Evolutionary conservation across 2,113 vertebrate genomes (phyloP), one percentile per base, ranked within the genome.

Genomic region (Climacteris rufus): DNA sequence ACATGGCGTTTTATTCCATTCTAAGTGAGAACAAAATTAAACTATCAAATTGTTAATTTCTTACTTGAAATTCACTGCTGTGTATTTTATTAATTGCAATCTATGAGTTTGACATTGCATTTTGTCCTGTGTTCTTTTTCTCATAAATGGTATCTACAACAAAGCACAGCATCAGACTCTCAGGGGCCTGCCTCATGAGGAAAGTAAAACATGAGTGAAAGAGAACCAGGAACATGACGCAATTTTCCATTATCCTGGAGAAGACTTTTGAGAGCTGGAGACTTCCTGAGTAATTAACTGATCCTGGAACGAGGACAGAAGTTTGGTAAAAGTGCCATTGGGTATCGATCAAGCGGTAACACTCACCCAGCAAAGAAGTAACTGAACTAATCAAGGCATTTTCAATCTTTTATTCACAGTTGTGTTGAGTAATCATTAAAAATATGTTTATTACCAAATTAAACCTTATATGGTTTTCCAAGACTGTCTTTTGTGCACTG

Each of bases 401-500:
- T 88, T 44, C 3, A 4, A 56, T 49, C 15, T 77, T 87, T 61
- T 14, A 59, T 71, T 83, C 1, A 3, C 37, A 39, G 50, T 10
- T 47, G 3, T 60, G 30, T 3, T 60, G 69, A 78, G 74, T 30
- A 85, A 79, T 45, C 1, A 0, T 50, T 72, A 79, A 33, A 44
- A 83, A 78, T 2, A 14, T 23, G 64, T 68, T 75, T 64, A 88
- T 42, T 60, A 64, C 33, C 27, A 71, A 23, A 52, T 33, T 92
- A 85, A 85, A 78, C 37, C 25, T 53, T 45, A 47, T 35, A 2
- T 4, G 24, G 33, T 52, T 83, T 89, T 50, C 39, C 52, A 85
- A 60, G 44, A 54, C 20, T 66, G 23, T 47, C 39, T 64, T 74
- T 0, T 0, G 28, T 35, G 63, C 11, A 50, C 0, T 0, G 13